phyloP scores from a whole-genome alignment of 1,140 invertebrate genomes.

The Drosophila pachea region DNA sequence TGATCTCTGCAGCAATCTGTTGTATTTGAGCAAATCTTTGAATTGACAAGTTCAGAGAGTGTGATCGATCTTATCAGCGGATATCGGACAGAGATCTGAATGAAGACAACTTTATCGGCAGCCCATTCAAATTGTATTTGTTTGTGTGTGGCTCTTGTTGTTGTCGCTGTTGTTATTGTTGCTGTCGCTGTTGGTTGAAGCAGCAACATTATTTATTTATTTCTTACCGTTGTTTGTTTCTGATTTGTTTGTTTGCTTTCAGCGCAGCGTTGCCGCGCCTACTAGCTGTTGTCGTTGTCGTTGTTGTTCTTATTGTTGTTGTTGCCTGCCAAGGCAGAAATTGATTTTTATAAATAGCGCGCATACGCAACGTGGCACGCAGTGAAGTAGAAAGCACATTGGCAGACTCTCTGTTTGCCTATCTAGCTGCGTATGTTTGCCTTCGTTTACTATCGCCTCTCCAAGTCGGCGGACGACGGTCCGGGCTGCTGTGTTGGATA shows the following conservation, averaged over 20 bases:
- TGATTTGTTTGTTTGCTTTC: slow-evolving; percentile 50
- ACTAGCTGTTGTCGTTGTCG: too few relatives aligned
- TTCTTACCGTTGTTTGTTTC: slow-evolving; percentile 48
- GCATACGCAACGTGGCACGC: slow-evolving; percentile 75
- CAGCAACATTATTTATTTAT: slow-evolving; percentile 65
- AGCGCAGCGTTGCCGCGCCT: slow-evolving; percentile 3
- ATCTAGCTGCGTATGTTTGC: slow-evolving; percentile 7
- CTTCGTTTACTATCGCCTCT: slow-evolving; percentile 25
- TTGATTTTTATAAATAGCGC: slow-evolving; percentile 77
- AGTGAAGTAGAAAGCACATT: slow-evolving; percentile 68
- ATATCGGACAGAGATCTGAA: background rate
- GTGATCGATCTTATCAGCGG: slow-evolving; percentile 11
- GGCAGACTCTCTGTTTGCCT: slow-evolving; percentile 20
- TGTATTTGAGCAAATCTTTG: background rate
- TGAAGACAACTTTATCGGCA: slow-evolving; percentile 11
- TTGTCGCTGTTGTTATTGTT: slow-evolving; percentile 4
- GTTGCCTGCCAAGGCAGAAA: slow-evolving; percentile 65
- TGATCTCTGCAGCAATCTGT: background rate
- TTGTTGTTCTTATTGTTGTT: slow-evolving; percentile 26
- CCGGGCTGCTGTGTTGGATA: background rate
- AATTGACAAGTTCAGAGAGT: slow-evolving; percentile 25
- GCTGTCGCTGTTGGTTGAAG: slow-evolving; percentile 19
- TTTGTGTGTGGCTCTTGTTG: slow-evolving; percentile 6
- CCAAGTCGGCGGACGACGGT: background rate
- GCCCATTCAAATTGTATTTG: slow-evolving; percentile 14